Base-by-base conservation (phyloP, 2,113 vertebrate genomes). In the Bettongia penicillata region DNA sequence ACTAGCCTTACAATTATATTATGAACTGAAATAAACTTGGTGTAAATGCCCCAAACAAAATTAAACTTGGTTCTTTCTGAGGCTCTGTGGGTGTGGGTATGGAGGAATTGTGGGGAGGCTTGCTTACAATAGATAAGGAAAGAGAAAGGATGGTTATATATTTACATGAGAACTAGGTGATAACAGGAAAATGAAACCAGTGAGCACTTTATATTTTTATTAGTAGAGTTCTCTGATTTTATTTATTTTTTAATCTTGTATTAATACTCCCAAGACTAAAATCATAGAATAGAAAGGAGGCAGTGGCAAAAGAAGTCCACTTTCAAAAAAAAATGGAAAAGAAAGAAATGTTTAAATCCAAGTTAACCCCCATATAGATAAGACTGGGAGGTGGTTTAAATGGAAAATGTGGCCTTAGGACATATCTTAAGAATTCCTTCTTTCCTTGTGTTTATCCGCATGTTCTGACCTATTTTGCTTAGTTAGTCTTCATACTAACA, bases 251-350 rank as follows among this genome's bases (percentile, higher is more conserved):
- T 37, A 84, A 43, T 84, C 22, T 43, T 84, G 37, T 84, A 23
- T 43, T 23, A 84, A 43, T 43, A 8, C n/a, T 84, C 19, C 68
- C 68, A 43, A 84, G n/a, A n/a, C 68, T 23, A 84, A 43, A 84
- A 84, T 84, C 28, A 91, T 53, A 16, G 51, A 49, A 53, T 23
- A 68, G 89, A 43, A 84, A 94, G 31, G 37, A 50, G 3, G 6
- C 61, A 23, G n/a, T 16, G 92, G 57, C 24, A 77, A 10, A 97
- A 22, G 91, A 94, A 95, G n/a, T 68, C 51, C 49, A 90, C 28
- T 96, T 95, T 96, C 77, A 51, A 93, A 96, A 57, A 95, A 93
- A 95, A 93, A 77, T 8, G 25, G 90, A 95, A 95, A 77, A 50
- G 11, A 90, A 77, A 90, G 53, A 77, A 97, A 93, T 84, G 28